Base-by-base conservation (phyloP, 2,113 vertebrate genomes). In the Baryphthengus martii region DNA sequence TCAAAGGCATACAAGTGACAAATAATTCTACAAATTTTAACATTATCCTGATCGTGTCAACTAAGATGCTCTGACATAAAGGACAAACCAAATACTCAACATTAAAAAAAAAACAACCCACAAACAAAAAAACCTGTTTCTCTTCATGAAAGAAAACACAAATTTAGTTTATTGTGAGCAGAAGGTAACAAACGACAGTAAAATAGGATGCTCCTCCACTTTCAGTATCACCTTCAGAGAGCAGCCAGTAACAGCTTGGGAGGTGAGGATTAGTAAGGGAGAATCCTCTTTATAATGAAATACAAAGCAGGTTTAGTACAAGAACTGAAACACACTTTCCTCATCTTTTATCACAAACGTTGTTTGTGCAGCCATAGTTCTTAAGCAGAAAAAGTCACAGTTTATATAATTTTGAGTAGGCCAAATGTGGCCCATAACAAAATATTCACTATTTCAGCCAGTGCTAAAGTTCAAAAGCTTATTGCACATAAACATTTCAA, bases 191-290 rank as follows among this genome's bases (percentile, higher is more conserved):
- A 78, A 73, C 18, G 37, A 74, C 37, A 88, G 35, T 16, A 82
- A 93, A 84, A 55, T 37, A 42, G 3, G 3, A 71, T 49, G 28
- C 21, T 85, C 15, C 24, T 81, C 75, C 28, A 59, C 68, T 35
- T 47, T 13, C 10, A 63, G 18, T 40, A 78, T 44, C 63, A 61
- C n/a, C 28, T 66, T 76, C 68, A 53, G 16, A 77, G 16, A 79
- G 8, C 9, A 72, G 61, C 3, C 40, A 87, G 0, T 14, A 78
- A 55, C 5, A 73, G 35, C 4, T 4, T 3, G 17, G 3, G 17
- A 3, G 6, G 3, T 3, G 26, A 6, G 7, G 3, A 11, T 8
- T 0, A 0, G 2, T 4, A 13, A 37, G 2, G 4, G 5, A 45
- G 20, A 88, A 90, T 59, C 12, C 7, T n/a, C 44, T 81, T 53